These are phyloP conservation scores for Ibidorhyncha struthersii DNA, from an alignment of 2,113 vertebrate species.

Conservation along the genomic window DNA sequence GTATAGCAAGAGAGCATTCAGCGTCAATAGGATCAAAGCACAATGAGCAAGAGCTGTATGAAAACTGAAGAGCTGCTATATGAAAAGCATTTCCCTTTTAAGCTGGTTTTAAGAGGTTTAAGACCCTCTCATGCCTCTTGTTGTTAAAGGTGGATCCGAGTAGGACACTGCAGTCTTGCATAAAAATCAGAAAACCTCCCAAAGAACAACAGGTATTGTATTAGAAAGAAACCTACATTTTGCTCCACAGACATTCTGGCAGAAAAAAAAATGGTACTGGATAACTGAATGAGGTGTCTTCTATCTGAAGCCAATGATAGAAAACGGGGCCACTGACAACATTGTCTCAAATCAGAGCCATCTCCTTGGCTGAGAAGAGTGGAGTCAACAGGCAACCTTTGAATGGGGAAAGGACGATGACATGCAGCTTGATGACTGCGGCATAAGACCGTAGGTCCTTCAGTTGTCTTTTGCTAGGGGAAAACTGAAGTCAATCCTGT, in stretches of 20 bases:
- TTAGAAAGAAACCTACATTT: neutral
- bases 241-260: neutral
- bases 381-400: neutral
- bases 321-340: neutral
- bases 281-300: neutral
- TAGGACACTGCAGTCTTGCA: neutral
- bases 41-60: neutral
- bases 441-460: neutral
- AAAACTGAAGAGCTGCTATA: slow-evolving; percentile 28
- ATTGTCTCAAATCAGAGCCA: neutral
- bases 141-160: neutral
- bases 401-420: neutral
- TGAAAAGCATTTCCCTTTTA: slow-evolving; percentile 58
- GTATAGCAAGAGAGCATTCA: slow-evolving; percentile 46
- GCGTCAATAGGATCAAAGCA: slow-evolving; percentile 11
- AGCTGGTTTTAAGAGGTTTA: neutral
- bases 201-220: neutral
- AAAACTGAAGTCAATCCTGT: neutral
- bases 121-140: neutral
- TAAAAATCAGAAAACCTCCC: neutral
- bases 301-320: neutral
- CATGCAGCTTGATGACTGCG: neutral
- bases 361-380: neutral
- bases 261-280: neutral
- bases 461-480: neutral